Evolutionary conservation across 2,888 invertebrate species (phyloP).

Genomic region (Lasioglossum leucozonium): DNA sequence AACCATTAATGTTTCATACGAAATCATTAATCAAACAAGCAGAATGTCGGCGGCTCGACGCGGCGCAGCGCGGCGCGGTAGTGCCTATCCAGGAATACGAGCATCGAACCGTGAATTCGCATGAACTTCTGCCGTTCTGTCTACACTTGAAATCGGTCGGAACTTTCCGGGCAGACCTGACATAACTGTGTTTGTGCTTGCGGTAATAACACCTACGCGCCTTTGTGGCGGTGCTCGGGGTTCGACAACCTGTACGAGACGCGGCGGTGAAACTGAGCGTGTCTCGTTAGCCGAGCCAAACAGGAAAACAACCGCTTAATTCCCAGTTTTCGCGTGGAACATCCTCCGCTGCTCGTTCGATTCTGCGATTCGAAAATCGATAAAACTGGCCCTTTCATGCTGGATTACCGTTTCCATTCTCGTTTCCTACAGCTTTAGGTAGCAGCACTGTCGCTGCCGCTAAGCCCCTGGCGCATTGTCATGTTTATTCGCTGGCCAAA

Average conservation of each 20-base stretch:
- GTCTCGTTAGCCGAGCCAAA: not conserved
- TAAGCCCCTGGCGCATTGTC: not conserved
- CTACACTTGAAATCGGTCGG: not conserved
- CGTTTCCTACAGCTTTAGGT: not conserved
- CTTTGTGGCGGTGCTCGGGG: not conserved
- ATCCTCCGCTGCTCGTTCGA: constrained; percentile 19
- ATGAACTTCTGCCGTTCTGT: not conserved
- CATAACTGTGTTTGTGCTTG: not conserved
- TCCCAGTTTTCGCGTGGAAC: not conserved
- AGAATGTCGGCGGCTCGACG: not conserved
- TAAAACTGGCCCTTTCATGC: not conserved
- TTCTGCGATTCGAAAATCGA: not conserved
- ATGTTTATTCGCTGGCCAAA: constrained; percentile 5
- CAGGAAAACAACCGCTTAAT: not conserved
- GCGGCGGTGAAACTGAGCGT: not conserved
- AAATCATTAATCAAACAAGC: constrained; percentile 6
- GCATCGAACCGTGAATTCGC: not conserved
- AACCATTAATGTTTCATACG: not conserved
- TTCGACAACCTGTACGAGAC: not conserved
- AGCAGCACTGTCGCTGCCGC: not conserved
- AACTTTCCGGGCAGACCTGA: constrained; percentile 15
- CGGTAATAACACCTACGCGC: not conserved
- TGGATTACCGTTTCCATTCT: not conserved
- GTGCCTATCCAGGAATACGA: not conserved
- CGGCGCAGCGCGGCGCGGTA: too few relatives aligned